Base-by-base conservation (phyloP, 2,797 vertebrate genomes). In the Acestrorhynchus altus region DNA sequence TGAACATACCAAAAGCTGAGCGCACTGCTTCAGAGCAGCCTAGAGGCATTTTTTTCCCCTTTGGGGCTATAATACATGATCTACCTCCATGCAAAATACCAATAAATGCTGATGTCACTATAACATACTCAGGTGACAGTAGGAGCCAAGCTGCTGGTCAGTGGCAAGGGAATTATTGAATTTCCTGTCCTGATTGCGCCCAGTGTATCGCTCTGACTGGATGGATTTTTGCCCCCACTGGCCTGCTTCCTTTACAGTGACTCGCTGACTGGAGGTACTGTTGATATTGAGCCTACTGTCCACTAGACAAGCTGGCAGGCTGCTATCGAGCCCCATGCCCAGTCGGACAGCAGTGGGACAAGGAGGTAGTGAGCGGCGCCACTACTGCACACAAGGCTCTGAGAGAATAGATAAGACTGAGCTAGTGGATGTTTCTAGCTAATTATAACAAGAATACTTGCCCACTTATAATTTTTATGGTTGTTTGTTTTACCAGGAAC, bases 31-130 rank as follows among this genome's bases (percentile, higher is more conserved):
- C 57, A 39, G 35, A 67, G 60, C 20, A 47, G 51, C 47, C 42
- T 28, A 0, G 63, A 77, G 59, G 54, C 69, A 68, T 56, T 66
- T 77, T 42, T 61, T 63, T 35, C 75, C 42, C 42, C 56, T 74
- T 8, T 47, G 51, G 74, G 49, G 24, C 73, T 61, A 28, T 52
- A 59, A 64, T 61, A 81, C 70, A 49, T 61, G 64, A 74, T 79
- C 61, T 1, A 74, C 28, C 28, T 61, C 15, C 67, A 57, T 42
- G 63, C 24, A 54, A 42, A 24, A 49, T 76, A 79, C 51, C 52
- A 76, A 72, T 82, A 80, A 84, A 76, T 42, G 80, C 80, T 84
- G 83, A 82, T 72, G 74, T 82, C 72, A 80, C 69, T 47, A 72
- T 61, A 82, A 59, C 26, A 31, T 46, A 75, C 28, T 76, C 68